phyloP scores from a whole-genome alignment of 2,797 vertebrate species.

The Menidia menidia region DNA sequence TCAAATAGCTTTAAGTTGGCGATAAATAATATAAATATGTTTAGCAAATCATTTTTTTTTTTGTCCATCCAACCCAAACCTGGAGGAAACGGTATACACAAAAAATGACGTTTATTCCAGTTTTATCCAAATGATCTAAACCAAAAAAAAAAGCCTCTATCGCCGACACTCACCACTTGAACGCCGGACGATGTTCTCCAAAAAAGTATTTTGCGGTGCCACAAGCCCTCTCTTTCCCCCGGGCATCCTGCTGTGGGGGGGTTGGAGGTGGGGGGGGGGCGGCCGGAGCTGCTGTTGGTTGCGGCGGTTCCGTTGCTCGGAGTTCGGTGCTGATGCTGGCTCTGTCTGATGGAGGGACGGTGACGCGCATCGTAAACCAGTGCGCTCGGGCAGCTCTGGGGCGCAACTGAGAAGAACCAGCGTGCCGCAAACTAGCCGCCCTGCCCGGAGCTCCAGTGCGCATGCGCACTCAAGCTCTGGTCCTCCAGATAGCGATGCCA shows the following conservation, averaged over 20 bases:
- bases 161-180: slow-evolving; percentile 90
- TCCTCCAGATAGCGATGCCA: slow-evolving; percentile 5
- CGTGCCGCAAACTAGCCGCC: slow-evolving; percentile 63
- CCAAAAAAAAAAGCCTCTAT: slow-evolving; percentile 4
- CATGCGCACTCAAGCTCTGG: too few species aligned
- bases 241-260: slow-evolving; percentile 90
- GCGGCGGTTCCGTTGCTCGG: slow-evolving; percentile 58
- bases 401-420: slow-evolving; percentile 81
- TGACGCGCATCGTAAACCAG: slow-evolving; percentile 91
- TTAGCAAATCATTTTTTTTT: not conserved
- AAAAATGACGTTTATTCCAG: slow-evolving; percentile 24
- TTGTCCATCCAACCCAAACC: not conserved
- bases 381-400: slow-evolving; percentile 83
- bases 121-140: slow-evolving; percentile 24
- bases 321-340: slow-evolving; percentile 66
- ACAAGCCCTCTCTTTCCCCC: slow-evolving; percentile 98
- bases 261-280: too few species aligned
- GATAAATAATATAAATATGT: not conserved
- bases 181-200: slow-evolving; percentile 97
- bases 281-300: slow-evolving; percentile 53
- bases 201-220: slow-evolving; percentile 98
- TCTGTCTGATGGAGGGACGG: slow-evolving; percentile 73
- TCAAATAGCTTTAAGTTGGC: not conserved
- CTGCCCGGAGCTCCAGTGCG: not conserved
- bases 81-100: not conserved